Evolutionary conservation across 2,888 invertebrate genomes (phyloP).

Genomic region (Polylopha cassiicola): DNA sequence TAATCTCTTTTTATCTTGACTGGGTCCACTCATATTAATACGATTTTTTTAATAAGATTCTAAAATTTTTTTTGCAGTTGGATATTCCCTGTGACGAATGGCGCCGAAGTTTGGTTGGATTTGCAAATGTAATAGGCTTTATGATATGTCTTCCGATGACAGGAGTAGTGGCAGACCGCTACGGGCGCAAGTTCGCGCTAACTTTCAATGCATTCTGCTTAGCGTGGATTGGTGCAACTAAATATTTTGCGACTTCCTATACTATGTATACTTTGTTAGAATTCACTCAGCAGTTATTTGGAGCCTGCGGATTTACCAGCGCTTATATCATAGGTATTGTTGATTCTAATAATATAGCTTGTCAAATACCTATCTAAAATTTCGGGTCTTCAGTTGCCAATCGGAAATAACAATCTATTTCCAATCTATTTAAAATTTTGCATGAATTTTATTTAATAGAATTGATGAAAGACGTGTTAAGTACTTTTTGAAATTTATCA

Average conservation of each 20-base stretch:
- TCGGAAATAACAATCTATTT: too few species aligned
- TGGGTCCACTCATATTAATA: not conserved
- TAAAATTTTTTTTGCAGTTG: conserved; percentile 19
- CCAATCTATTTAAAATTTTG: not conserved
- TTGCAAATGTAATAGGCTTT: conserved; percentile 78
- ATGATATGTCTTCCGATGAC: conserved; percentile 77
- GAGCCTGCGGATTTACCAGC: not conserved
- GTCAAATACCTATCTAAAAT: too few species aligned
- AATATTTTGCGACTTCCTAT: conserved; percentile 6
- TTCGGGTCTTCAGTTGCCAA: too few species aligned
- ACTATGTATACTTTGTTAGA: not conserved
- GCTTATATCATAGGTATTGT: conserved; percentile 11
- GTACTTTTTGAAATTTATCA: not conserved
- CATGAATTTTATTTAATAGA: not conserved
- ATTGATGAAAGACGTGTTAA: not conserved
- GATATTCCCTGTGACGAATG: conserved; percentile 55
- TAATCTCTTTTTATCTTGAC: conserved; percentile 7
- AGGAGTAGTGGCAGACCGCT: conserved; percentile 78
- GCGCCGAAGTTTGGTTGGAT: conserved; percentile 80
- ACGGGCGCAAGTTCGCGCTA: conserved; percentile 13
- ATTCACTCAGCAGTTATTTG: not conserved
- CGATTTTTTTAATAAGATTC: not conserved
- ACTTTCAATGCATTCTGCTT: conserved; percentile 4
- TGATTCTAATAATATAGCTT: not conserved
- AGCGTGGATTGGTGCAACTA: conserved; percentile 5